These are phyloP conservation scores for Stegostoma tigrinum DNA, from an alignment of 2,113 vertebrate genomes.

Conservation along the genomic window DNA sequence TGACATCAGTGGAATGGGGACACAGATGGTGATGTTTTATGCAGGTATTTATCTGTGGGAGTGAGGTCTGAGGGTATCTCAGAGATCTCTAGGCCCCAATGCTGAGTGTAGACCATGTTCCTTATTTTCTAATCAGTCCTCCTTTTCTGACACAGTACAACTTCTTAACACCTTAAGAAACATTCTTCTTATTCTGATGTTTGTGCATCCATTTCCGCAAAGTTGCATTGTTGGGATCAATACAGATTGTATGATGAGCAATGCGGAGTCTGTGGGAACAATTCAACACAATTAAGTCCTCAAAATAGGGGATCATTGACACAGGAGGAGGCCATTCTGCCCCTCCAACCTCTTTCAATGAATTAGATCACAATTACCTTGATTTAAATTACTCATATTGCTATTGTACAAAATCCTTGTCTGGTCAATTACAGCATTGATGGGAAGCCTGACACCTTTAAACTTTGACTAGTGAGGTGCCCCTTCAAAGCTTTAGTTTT, in stretches of 20 bases:
- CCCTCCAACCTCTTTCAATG: neutral
- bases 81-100: neutral
- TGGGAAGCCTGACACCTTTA: neutral
- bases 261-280: neutral
- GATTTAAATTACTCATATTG: neutral
- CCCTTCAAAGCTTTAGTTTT: neutral
- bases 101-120: neutral
- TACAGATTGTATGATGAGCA: fast-evolving
- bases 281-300: neutral
- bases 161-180: neutral
- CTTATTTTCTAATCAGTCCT: no score
- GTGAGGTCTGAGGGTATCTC: no score
- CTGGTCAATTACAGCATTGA: neutral
- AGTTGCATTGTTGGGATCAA: neutral
- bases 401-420: neutral
- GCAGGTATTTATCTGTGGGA: no score
- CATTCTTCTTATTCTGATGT: neutral
- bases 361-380: neutral
- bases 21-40: no score
- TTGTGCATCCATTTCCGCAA: neutral
- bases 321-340: neutral
- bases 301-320: neutral
- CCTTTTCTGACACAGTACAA: neutral
- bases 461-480: neutral
- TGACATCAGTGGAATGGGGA: no score